phyloP scores from a whole-genome alignment of 35 echinoderm and acorn worm species.

The Ophiothrix spiculata region DNA sequence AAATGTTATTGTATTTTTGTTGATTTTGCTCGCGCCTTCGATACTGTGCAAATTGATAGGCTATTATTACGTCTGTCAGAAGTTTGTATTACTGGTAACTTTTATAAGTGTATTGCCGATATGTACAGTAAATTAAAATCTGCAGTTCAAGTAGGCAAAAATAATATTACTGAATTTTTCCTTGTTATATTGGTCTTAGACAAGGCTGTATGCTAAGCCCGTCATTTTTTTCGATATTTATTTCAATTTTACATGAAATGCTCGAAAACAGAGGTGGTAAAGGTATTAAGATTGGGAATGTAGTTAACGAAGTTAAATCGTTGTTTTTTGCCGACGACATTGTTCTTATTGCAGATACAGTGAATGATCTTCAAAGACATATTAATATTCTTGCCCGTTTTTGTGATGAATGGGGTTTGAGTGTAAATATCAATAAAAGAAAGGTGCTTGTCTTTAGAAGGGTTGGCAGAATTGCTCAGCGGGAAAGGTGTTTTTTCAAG shows the following conservation, averaged over 20 bases:
- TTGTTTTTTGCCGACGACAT: neutral
- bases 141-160: too few species aligned
- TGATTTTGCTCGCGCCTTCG: neutral
- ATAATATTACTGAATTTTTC: neutral
- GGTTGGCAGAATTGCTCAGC: too few species aligned
- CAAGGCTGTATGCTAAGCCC: neutral
- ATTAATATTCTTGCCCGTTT: neutral
- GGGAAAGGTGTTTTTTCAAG: too few species aligned
- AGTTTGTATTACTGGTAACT: neutral
- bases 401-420: neutral
- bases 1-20: slow-evolving; percentile 12
- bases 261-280: neutral
- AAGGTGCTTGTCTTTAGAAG: too few species aligned
- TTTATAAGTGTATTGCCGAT: neutral
- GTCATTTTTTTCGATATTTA: neutral
- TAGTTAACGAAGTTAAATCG: neutral
- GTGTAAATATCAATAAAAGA: neutral
- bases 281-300: neutral
- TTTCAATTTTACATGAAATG: neutral
- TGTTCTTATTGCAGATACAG: neutral
- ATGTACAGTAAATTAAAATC: neutral
- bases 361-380: neutral
- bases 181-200: neutral
- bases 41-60: neutral
- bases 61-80: neutral